Conservation (phyloP, 2,113 vertebrate species). For the Stigmatopora argus region DNA sequence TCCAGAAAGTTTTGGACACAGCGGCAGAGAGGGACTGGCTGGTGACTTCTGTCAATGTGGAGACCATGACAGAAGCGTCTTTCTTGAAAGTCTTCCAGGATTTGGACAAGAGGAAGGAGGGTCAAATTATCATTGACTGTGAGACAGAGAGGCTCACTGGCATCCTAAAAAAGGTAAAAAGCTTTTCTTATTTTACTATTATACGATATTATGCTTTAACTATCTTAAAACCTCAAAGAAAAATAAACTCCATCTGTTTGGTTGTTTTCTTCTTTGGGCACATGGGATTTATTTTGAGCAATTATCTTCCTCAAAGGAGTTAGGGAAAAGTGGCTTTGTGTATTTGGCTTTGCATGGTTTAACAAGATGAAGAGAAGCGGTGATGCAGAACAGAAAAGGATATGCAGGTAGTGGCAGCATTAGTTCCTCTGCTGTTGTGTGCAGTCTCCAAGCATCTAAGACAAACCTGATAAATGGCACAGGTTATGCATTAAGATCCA, state of each 20-base stretch:
- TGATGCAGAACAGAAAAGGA: not conserved
- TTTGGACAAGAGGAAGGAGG: conserved; percentile 92
- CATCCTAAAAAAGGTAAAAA: conserved; percentile 86
- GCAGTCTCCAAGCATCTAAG: conserved; percentile 38
- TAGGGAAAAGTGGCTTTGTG: not conserved
- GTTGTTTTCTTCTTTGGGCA: not conserved
- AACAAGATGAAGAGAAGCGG: conserved; percentile 18
- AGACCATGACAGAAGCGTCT: conserved; percentile 91
- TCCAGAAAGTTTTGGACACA: conserved; percentile 96
- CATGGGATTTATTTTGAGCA: not conserved
- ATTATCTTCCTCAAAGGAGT: not conserved
- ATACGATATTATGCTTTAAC: not conserved
- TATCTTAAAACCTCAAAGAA: conserved; percentile 1
- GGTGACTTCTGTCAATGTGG: conserved; percentile 93
- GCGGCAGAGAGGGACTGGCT: conserved; percentile 96
- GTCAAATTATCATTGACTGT: conserved; percentile 94
- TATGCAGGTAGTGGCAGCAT: conserved; percentile 3
- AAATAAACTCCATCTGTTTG: not conserved
- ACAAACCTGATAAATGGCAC: conserved; percentile 47
- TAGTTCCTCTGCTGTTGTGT: conserved; percentile 9
- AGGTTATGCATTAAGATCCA: conserved; percentile 46
- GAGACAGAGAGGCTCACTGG: conserved; percentile 88
- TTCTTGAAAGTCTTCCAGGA: conserved; percentile 93
- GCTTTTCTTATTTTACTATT: not conserved
- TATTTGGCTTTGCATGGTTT: conserved; percentile 8